These are phyloP conservation scores for Xiphophorus hellerii DNA, from an alignment of 2,113 vertebrate genomes.

Conservation along the genomic window DNA sequence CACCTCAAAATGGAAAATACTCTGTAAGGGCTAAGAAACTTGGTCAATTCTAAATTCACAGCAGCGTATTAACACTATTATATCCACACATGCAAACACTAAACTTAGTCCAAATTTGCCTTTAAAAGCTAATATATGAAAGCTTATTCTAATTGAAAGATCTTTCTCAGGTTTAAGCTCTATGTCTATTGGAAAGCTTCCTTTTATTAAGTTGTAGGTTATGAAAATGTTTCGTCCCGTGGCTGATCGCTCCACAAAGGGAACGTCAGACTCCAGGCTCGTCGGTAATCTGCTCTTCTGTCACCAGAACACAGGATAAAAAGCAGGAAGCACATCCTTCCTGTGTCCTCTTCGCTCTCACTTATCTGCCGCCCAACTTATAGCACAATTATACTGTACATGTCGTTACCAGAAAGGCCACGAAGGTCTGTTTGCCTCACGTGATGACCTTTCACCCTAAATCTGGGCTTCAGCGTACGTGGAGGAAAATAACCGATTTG, in stretches of 20 bases:
- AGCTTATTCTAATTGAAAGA: not conserved
- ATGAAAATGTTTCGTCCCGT: constrained; percentile 8
- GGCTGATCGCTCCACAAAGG: constrained; percentile 8
- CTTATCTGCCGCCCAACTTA: constrained; percentile 13
- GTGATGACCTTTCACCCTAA: not conserved
- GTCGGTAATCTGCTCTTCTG: constrained; percentile 52
- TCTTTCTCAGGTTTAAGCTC: not conserved
- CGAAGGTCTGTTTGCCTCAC: no score
- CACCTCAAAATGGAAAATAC: not conserved
- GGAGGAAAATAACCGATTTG: not conserved
- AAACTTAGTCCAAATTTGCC: not conserved
- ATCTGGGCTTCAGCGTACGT: not conserved
- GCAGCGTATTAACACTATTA: not conserved
- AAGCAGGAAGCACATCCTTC: constrained; percentile 76
- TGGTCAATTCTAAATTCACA: not conserved
- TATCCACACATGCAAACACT: not conserved
- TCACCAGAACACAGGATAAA: constrained; percentile 75
- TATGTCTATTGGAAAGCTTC: not conserved
- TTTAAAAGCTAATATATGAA: not conserved
- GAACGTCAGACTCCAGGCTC: constrained; percentile 37
- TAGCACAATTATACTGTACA: constrained; percentile 4
- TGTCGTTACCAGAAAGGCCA: not conserved
- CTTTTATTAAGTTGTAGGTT: not conserved
- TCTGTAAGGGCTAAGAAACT: not conserved
- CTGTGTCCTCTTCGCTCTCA: constrained; percentile 45